Conservation (phyloP, 2,113 vertebrate species). For the Pluvianellus socialis region DNA sequence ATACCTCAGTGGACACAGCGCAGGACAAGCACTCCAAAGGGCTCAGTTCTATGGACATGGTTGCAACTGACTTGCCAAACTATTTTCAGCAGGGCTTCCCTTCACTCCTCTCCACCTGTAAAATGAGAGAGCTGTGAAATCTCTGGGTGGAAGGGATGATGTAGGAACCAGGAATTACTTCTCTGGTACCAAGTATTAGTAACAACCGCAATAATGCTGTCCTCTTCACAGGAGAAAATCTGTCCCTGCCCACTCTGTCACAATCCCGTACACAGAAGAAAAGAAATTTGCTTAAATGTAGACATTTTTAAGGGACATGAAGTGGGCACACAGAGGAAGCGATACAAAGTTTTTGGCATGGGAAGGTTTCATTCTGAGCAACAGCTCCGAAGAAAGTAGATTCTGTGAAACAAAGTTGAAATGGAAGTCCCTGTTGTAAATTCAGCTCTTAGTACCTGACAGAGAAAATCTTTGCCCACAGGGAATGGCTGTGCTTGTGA, state of each 20-base stretch:
- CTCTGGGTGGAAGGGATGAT: not conserved
- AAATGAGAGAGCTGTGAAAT: not conserved
- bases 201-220: not conserved
- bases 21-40: not conserved
- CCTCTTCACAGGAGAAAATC: not conserved
- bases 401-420: not conserved
- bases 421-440: conserved; percentile 1
- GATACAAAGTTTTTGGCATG: not conserved
- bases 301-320: not conserved
- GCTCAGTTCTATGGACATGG: not conserved
- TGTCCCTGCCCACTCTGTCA: not conserved
- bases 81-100: not conserved
- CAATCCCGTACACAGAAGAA: not conserved
- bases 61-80: not conserved
- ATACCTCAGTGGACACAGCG: accelerated
- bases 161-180: not conserved
- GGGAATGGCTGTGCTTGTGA: not conserved
- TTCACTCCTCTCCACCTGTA: not conserved
- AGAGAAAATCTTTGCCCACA: not conserved
- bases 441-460: not conserved
- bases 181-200: not conserved
- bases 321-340: not conserved
- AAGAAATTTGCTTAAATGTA: not conserved
- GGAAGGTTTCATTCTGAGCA: conserved; percentile 1
- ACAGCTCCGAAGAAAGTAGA: not conserved